Base-by-base conservation (phyloP, 1,140 invertebrate species). In the Drosophila nebulosa region DNA sequence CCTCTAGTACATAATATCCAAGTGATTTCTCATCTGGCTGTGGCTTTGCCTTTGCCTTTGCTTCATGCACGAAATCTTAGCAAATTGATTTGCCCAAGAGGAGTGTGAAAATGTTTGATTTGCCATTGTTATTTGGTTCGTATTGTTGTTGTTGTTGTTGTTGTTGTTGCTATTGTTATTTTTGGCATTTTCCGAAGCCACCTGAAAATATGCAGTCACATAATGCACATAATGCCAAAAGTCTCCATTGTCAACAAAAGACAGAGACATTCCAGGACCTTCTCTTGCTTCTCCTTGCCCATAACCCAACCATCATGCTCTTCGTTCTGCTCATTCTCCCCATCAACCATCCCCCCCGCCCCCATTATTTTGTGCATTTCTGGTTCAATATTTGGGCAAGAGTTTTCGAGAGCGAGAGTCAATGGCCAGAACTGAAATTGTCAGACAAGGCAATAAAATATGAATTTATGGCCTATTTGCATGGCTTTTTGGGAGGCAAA, bases 391-490 rank as follows among this genome's bases (percentile, higher is more conserved):
- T 78, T 81, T 81, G 61, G 39, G 35, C 64, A 63, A 66, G 68
- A 69, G 50, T 65, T 68, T 46, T 64, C 27, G 42, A 72, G 51
- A 21, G 36, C 16, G 7, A 32, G 7, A 50, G 36, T 9, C 50
- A 42, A 67, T 35, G 60, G 75, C 22, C 42, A 50, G 51, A 39
- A 64, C 27, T 53, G 39, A 46, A 60, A 57, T 55, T 64, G 79
- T 46, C 57, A 59, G 72, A 53, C 70, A 42, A 26, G 60, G 65
- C 80, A 85, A 86, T 85, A 85, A 80, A 85, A 86, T 85, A 85
- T 80, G 66, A 86, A 80, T 85, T 85, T 86, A 85, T 85, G 74
- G 77, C 77, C 80, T 86, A 84, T 84, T 86, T 84, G 80, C 80
- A 60, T 85, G 80, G 78, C 81, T 86, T 86, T 80, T 62, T 62